A percentile compares a stretch with the other conserved stretches of the same genome.
Evolutionary conservation across 2,113 vertebrate genomes (phyloP).

Genomic region (Notiomystis cincta): DNA sequence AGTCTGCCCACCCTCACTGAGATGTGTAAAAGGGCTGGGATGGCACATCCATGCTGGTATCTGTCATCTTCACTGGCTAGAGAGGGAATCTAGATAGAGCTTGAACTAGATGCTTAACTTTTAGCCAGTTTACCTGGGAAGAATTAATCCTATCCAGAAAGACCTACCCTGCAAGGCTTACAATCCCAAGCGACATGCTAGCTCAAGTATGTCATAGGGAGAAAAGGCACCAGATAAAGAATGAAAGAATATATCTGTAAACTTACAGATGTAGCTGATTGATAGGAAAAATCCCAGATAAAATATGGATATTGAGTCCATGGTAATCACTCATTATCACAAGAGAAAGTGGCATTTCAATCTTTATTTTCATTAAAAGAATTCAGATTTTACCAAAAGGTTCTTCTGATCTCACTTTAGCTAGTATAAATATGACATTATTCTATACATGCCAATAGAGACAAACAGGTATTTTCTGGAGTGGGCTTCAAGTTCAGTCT

Average conservation of each 20-base stretch:
- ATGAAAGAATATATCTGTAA: not conserved
- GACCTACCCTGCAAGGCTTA: not conserved
- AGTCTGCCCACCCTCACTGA: not conserved
- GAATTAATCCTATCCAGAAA: not conserved
- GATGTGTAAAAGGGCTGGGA: not conserved
- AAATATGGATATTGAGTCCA: not conserved
- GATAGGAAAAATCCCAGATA: not conserved
- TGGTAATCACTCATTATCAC: not conserved
- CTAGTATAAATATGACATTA: not conserved
- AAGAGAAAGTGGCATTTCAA: not conserved
- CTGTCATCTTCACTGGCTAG: not conserved
- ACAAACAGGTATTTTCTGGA: not conserved
- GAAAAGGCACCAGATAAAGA: not conserved
- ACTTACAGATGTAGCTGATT: not conserved
- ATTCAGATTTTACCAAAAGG: not conserved
- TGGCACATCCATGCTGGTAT: not conserved
- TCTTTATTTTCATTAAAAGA: not conserved
- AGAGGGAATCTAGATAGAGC: not conserved
- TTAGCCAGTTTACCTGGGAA: not conserved
- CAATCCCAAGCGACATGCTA: not conserved
- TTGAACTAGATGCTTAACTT: not conserved
- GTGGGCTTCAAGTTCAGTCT: not conserved
- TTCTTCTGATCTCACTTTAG: not conserved
- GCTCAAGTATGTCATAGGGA: not conserved
- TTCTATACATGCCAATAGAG: not conserved